phyloP scores from a whole-genome alignment of 2,113 vertebrate genomes.

The Atherinomorus stipes region DNA sequence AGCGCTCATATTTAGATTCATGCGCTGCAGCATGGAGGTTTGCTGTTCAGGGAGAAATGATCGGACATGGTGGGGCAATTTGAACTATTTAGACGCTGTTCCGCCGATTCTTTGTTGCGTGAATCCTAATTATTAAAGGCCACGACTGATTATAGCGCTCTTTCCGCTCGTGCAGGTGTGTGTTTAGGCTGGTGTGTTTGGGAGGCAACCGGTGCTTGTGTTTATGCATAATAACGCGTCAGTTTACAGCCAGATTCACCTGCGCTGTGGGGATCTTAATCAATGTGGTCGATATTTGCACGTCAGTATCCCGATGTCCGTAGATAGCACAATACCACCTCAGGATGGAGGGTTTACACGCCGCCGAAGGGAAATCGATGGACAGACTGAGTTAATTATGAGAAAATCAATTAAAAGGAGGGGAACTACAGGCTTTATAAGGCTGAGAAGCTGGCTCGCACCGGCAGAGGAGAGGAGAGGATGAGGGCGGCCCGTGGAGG shows the following conservation, averaged over 20 bases:
- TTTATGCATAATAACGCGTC: conserved; percentile 40
- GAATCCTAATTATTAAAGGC: conserved; percentile 28
- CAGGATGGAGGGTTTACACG: conserved; percentile 62
- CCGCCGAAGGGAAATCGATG: conserved; percentile 85
- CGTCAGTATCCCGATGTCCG: conserved; percentile 70
- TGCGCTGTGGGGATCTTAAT: conserved; percentile 68
- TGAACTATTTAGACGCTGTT: conserved; percentile 7
- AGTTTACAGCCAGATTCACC: conserved; percentile 38
- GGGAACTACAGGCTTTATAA: conserved; percentile 79
- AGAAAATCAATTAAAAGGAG: conserved; percentile 89
- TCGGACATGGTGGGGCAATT: neutral
- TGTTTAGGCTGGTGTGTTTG: conserved; percentile 20
- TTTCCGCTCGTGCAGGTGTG: conserved; percentile 43
- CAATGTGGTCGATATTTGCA: conserved; percentile 78
- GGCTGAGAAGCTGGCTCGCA: conserved; percentile 48
- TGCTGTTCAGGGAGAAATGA: neutral
- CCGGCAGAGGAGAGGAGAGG: conserved; percentile 56
- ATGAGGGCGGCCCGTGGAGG: conserved; percentile 40
- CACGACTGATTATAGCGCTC: conserved; percentile 17
- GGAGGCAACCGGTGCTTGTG: conserved; percentile 41
- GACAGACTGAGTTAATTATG: conserved; percentile 87
- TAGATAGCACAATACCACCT: conserved; percentile 72
- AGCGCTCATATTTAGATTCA: conserved; percentile 32
- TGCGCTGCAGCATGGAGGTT: conserved; percentile 12
- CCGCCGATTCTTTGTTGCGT: conserved; percentile 43